phyloP scores from a whole-genome alignment of 2,113 vertebrate species.

The Daubentonia madagascariensis region DNA sequence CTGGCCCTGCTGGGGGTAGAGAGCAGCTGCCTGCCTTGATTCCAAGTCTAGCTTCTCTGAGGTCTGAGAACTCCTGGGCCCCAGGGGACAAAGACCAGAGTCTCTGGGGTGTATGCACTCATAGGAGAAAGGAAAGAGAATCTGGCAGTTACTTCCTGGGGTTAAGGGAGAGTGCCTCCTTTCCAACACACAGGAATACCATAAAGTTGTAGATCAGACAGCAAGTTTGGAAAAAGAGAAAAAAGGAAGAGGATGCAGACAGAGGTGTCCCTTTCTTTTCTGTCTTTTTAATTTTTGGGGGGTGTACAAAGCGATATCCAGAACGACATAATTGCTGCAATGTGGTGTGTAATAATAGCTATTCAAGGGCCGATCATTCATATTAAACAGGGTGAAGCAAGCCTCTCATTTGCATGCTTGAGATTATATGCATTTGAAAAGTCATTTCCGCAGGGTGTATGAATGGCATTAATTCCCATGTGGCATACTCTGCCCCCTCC shows the following conservation, averaged over 20 bases:
- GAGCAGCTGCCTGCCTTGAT: slow-evolving; percentile 40
- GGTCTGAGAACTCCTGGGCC: slow-evolving; percentile 62
- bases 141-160: not conserved
- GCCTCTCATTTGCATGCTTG: slow-evolving; percentile 99
- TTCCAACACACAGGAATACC: not conserved
- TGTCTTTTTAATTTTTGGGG: not conserved
- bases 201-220: slow-evolving; percentile 46
- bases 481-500: slow-evolving; percentile 86
- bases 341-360: slow-evolving; percentile 99
- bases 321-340: slow-evolving; percentile 98
- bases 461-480: slow-evolving; percentile 97
- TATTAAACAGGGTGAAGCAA: slow-evolving; percentile 99
- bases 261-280: slow-evolving; percentile 9
- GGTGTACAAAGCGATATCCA: slow-evolving; percentile 87
- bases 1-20: not conserved
- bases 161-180: not conserved
- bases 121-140: slow-evolving; percentile 30
- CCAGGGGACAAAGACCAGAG: slow-evolving; percentile 61
- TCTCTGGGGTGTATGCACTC: not conserved
- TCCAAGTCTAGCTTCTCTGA: slow-evolving; percentile 50
- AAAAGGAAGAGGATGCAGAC: not conserved
- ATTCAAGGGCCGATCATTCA: slow-evolving; percentile 98
- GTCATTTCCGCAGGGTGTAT: slow-evolving; percentile 98
- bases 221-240: slow-evolving; percentile 38
- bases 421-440: slow-evolving; percentile 99